Evolutionary conservation across 1,140 invertebrate genomes (phyloP), one percentile per base, ranked within the genome.

Genomic region (Brachionus manjavacas): DNA sequence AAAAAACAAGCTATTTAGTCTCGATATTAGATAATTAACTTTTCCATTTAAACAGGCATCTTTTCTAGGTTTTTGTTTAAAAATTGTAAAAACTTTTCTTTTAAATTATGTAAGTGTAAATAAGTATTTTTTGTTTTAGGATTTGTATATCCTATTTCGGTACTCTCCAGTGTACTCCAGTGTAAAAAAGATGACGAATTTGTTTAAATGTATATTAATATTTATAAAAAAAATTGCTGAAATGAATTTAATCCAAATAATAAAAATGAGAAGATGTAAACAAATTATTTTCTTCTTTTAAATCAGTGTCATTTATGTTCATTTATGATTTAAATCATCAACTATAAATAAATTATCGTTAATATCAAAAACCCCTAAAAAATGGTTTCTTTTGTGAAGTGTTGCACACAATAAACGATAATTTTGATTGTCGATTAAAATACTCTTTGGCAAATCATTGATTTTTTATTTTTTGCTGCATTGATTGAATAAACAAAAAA

Each of bases 401-500:
- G 68, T 72, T 39, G 68, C 28, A 39, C 68, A n/a, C n/a, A n/a
- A n/a, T n/a, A n/a, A n/a, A n/a, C n/a, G n/a, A n/a, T n/a, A n/a
- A n/a, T n/a, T n/a, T n/a, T n/a, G n/a, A n/a, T n/a, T n/a, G n/a
- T n/a, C n/a, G n/a, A n/a, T n/a, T n/a, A n/a, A n/a, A n/a, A n/a
- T n/a, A n/a, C n/a, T n/a, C n/a, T n/a, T n/a, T n/a, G n/a, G n/a
- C n/a, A n/a, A n/a, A n/a, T n/a, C n/a, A n/a, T n/a, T n/a, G n/a
- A n/a, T n/a, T n/a, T n/a, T n/a, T n/a, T n/a, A n/a, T n/a, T n/a
- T n/a, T n/a, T 72, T 35, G 16, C 28, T 39, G 7, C 35, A 72
- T 35, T 72, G 68, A 72, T 72, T 72, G 28, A 39, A 72, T 72
- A 72, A 72, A 72, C 35, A 72, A 72, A 72, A 68, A 39, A 72